A percentile compares a stretch with the other conserved stretches of the same genome.
phyloP scores from a whole-genome alignment of 2,888 invertebrate genomes.

The Ophion ellenae region DNA sequence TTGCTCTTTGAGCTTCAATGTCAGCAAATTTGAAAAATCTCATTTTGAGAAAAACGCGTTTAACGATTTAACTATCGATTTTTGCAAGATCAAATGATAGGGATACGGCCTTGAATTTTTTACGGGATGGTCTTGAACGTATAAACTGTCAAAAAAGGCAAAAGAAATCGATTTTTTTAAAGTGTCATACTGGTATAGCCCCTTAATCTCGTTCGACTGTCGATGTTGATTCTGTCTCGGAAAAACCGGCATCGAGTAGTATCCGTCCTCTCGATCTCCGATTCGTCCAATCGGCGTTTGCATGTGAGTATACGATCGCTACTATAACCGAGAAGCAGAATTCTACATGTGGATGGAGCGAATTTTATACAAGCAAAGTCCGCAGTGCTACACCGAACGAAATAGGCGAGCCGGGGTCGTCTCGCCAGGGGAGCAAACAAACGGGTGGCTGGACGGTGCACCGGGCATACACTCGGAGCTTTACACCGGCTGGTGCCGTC shows the following conservation, averaged over 20 bases:
- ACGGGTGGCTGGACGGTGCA: conserved; percentile 28
- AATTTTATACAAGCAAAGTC: conserved; percentile 43
- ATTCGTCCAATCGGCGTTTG: conserved; percentile 20
- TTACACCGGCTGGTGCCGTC: conserved; percentile 64
- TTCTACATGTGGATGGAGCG: conserved; percentile 23
- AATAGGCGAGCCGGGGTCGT: conserved; percentile 27
- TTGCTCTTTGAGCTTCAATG: too few relatives aligned
- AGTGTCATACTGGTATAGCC: too few relatives aligned
- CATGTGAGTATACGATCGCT: not conserved
- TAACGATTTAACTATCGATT: too few relatives aligned
- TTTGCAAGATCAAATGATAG: too few relatives aligned
- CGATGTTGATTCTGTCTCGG: conserved; percentile 38
- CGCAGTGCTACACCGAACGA: conserved; percentile 25
- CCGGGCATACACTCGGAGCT: conserved; percentile 20
- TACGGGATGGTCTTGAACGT: too few relatives aligned
- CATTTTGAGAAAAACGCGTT: too few relatives aligned
- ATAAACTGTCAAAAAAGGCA: too few relatives aligned
- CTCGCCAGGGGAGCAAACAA: conserved; percentile 49
- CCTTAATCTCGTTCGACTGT: not conserved
- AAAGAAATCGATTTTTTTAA: too few relatives aligned
- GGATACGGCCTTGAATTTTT: too few relatives aligned
- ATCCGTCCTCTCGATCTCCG: conserved; percentile 64
- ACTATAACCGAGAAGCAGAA: conserved; percentile 1
- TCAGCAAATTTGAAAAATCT: too few relatives aligned
- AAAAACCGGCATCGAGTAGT: conserved; percentile 73